Evolutionary conservation across 2,113 vertebrate genomes (phyloP).

Genomic region (Coptodon bakossiorum): DNA sequence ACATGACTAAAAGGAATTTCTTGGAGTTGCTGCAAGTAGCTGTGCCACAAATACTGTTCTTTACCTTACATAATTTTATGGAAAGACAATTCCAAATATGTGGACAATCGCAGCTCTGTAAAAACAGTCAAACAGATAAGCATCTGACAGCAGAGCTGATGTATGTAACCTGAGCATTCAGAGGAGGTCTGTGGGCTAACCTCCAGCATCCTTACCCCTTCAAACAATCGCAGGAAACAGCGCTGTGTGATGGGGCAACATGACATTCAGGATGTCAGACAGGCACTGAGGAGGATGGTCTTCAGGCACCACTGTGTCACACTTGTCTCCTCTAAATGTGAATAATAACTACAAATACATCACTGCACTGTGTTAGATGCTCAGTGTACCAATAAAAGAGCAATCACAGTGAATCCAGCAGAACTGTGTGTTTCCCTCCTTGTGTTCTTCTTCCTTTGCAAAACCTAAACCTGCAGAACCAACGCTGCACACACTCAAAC

Average conservation of each 20-base stretch:
- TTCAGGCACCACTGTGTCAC: not conserved
- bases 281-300: not conserved
- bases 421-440: not conserved
- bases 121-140: slow-evolving; percentile 23
- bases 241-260: slow-evolving; percentile 12
- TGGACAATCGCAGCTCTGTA: not conserved
- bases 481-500: not conserved
- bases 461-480: not conserved
- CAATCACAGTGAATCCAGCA: not conserved
- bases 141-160: not conserved
- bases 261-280: slow-evolving; percentile 58
- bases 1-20: not conserved
- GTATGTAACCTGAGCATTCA: not conserved
- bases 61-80: slow-evolving; percentile 2
- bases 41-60: not conserved
- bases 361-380: not conserved
- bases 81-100: not conserved
- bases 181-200: slow-evolving; percentile 8
- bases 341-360: not conserved
- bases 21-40: not conserved
- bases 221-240: slow-evolving; percentile 68
- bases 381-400: not conserved
- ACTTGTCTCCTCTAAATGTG: not conserved
- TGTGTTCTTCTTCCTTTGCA: not conserved
- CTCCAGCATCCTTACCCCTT: slow-evolving; percentile 3